Conservation (phyloP, 2,113 vertebrate species). For the Entomyzon cyanotis region DNA sequence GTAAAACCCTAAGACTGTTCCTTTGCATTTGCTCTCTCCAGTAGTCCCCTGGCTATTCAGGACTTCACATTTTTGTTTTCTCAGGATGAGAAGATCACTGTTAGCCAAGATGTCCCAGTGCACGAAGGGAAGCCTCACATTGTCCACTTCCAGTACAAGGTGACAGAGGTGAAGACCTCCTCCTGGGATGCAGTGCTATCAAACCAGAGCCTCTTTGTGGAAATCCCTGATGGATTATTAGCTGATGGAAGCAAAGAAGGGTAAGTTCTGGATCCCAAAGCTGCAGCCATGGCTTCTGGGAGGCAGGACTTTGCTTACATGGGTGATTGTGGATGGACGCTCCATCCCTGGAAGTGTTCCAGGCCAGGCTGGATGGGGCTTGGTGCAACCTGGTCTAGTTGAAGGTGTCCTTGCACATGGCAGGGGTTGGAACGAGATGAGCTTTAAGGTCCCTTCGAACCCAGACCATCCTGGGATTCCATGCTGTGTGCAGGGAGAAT, state of each 20-base stretch:
- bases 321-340: neutral
- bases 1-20: neutral
- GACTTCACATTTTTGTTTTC: neutral
- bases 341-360: neutral
- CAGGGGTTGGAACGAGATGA: neutral
- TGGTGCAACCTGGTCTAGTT: neutral
- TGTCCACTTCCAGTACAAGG: slow-evolving; percentile 91
- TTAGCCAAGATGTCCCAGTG: slow-evolving; percentile 85
- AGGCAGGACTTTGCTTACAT: neutral
- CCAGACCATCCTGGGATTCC: neutral
- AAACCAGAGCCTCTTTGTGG: slow-evolving; percentile 90
- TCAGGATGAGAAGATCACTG: slow-evolving; percentile 91
- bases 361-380: neutral
- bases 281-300: rapidly evolving
- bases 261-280: slow-evolving; percentile 68
- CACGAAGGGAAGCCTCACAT: slow-evolving; percentile 83
- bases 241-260: slow-evolving; percentile 96
- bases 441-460: neutral
- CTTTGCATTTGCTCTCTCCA: neutral
- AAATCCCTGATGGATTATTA: slow-evolving; percentile 88
- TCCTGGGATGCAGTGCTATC: slow-evolving; percentile 91
- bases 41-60: neutral
- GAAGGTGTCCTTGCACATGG: neutral
- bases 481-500: neutral
- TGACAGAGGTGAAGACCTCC: slow-evolving; percentile 87